Conservation (phyloP, 1,140 invertebrate genomes). For the Euura saliciscinereae region DNA sequence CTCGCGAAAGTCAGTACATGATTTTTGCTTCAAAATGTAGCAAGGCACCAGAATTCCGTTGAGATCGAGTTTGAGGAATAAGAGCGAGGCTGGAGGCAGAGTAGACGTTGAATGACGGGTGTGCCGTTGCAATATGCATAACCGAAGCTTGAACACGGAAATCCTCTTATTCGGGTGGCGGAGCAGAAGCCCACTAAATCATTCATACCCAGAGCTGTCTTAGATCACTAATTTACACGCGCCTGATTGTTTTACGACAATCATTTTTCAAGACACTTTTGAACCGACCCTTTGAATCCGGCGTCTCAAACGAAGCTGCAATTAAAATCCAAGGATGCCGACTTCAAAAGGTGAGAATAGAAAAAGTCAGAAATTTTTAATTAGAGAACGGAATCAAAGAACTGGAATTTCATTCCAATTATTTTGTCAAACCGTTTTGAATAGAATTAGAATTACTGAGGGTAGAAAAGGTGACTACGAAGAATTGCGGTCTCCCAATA, state of each 20-base stretch:
- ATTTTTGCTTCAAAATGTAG: not conserved
- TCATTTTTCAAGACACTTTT: not conserved
- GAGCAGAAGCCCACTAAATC: slow-evolving; percentile 45
- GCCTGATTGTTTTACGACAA: slow-evolving; percentile 6
- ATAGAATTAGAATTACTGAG: too few relatives aligned
- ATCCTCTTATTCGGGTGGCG: slow-evolving; percentile 50
- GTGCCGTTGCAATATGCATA: slow-evolving; percentile 57
- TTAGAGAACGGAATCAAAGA: too few relatives aligned
- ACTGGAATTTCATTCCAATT: too few relatives aligned
- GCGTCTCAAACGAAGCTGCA: not conserved
- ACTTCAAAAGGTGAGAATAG: too few relatives aligned
- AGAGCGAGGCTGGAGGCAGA: slow-evolving; percentile 14
- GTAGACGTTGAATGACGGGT: slow-evolving; percentile 54
- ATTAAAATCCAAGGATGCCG: not conserved
- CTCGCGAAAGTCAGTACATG: not conserved
- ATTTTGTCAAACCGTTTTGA: too few relatives aligned
- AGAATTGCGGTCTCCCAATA: too few relatives aligned
- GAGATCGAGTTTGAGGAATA: slow-evolving; percentile 4
- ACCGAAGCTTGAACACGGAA: slow-evolving; percentile 49
- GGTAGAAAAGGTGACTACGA: too few relatives aligned
- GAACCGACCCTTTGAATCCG: not conserved
- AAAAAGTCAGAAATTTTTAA: too few relatives aligned
- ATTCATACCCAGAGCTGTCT: slow-evolving; percentile 36
- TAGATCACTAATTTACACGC: slow-evolving; percentile 8
- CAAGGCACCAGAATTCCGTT: not conserved